These are phyloP conservation scores for Patella pellucida DNA, from an alignment of 2,888 invertebrate genomes.

Conservation along the genomic window DNA sequence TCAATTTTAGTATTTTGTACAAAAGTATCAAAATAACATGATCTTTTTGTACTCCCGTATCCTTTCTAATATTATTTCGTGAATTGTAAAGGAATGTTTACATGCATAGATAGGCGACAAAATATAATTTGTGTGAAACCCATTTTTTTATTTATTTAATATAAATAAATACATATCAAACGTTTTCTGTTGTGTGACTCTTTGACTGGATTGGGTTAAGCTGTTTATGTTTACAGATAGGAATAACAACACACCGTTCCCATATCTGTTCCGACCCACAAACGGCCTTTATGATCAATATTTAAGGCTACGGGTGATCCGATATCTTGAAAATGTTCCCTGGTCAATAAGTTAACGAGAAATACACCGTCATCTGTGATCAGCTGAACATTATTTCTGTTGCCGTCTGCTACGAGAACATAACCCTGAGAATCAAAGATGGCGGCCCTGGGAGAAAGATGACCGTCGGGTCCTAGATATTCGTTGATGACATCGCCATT, in stretches of 20 bases:
- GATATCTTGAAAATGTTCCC: conserved; percentile 27
- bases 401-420: conserved; percentile 27
- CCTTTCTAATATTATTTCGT: too few relatives aligned
- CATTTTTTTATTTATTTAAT: too few relatives aligned
- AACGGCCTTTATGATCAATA: conserved; percentile 21
- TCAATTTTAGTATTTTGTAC: too few relatives aligned
- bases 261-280: conserved; percentile 31
- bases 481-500: conserved; percentile 16
- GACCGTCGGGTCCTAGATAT: conserved; percentile 26
- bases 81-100: too few relatives aligned
- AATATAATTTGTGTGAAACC: too few relatives aligned
- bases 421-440: conserved; percentile 23
- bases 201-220: too few relatives aligned
- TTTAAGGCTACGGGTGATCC: conserved; percentile 22
- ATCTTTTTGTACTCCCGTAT: too few relatives aligned
- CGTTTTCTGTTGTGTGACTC: too few relatives aligned
- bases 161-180: too few relatives aligned
- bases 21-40: too few relatives aligned
- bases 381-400: conserved; percentile 21
- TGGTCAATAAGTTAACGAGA: conserved; percentile 20
- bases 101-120: too few relatives aligned
- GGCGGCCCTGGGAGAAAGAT: conserved; percentile 14
- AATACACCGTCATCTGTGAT: conserved; percentile 21
- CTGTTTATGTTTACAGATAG: conserved; percentile 14
- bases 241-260: conserved; percentile 28